phyloP scores from a whole-genome alignment of 2,888 invertebrate species.

The Pyrocoelia pectoralis region DNA sequence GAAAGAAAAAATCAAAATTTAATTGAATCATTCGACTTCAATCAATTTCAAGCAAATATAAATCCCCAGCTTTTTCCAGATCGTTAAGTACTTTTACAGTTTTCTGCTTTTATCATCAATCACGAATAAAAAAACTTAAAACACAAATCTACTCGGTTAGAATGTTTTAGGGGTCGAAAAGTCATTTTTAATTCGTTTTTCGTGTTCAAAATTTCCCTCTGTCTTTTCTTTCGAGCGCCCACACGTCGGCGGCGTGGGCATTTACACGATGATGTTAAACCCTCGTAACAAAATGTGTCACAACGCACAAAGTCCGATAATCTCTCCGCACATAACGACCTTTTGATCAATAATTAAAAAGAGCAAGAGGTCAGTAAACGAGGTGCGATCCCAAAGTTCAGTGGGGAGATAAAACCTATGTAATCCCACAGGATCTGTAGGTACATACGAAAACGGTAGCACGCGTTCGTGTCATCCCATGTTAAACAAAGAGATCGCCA shows the following conservation, averaged over 20 bases:
- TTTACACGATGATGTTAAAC: constrained; percentile 14
- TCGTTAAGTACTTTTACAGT: constrained; percentile 26
- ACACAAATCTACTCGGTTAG: constrained; percentile 19
- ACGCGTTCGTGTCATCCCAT: constrained; percentile 23
- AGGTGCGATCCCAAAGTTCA: constrained; percentile 32
- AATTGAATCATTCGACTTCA: constrained; percentile 22
- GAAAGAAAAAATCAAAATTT: constrained; percentile 19
- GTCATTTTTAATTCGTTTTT: constrained; percentile 21
- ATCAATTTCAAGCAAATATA: constrained; percentile 25
- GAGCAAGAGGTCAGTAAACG: constrained; percentile 34
- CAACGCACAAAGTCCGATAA: constrained; percentile 25
- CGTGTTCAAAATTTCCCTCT: constrained; percentile 16
- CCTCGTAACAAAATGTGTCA: constrained; percentile 17
- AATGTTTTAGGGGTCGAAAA: constrained; percentile 15
- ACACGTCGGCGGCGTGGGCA: no score
- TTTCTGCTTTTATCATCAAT: constrained; percentile 27
- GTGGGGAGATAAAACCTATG: constrained; percentile 27
- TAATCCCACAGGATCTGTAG: constrained; percentile 29
- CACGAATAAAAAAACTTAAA: constrained; percentile 29
- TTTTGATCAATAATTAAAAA: constrained; percentile 37
- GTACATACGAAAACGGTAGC: constrained; percentile 16
- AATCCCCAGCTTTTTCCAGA: constrained; percentile 24
- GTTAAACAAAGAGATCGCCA: constrained; percentile 16
- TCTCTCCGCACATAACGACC: constrained; percentile 21
- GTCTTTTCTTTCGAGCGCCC: background rate